These are phyloP conservation scores for Ernsta delagoae DNA, from an alignment of 2,888 invertebrate genomes.

Conservation along the genomic window DNA sequence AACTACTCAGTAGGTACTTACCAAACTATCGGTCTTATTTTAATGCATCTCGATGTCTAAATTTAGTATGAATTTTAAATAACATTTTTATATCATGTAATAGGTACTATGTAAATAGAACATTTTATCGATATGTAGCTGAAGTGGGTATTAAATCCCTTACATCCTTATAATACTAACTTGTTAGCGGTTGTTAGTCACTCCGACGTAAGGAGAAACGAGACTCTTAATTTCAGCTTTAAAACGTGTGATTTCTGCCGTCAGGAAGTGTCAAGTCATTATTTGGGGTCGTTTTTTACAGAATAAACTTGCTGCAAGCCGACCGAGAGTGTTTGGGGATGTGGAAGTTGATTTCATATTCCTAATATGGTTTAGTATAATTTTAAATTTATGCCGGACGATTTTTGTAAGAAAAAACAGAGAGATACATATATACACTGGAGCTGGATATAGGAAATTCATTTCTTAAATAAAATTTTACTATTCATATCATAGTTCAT, in stretches of 20 bases:
- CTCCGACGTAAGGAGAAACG: conserved; percentile 65
- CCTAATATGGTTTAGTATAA: conserved; percentile 20
- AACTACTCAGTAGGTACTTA: no score
- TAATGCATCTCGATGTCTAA: no score
- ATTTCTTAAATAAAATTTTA: no score
- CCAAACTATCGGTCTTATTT: no score
- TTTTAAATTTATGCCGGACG: neutral
- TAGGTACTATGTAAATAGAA: no score
- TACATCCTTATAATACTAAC: conserved; percentile 77
- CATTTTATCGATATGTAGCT: conserved; percentile 19
- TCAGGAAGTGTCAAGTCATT: conserved; percentile 77
- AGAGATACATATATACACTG: no score
- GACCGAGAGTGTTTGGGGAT: conserved; percentile 24
- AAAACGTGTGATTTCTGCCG: conserved; percentile 77
- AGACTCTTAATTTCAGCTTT: conserved; percentile 74
- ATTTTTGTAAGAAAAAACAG: no score
- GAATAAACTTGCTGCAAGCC: conserved; percentile 41
- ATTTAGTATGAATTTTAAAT: no score
- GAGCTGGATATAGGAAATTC: no score
- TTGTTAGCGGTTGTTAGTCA: conserved; percentile 80
- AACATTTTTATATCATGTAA: no score
- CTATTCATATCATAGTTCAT: no score
- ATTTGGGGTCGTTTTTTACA: conserved; percentile 54
- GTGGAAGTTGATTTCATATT: conserved; percentile 6
- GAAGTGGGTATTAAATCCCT: conserved; percentile 43